These are phyloP conservation scores for Plebejus anna DNA, from an alignment of 2,888 invertebrate genomes.

Conservation along the genomic window DNA sequence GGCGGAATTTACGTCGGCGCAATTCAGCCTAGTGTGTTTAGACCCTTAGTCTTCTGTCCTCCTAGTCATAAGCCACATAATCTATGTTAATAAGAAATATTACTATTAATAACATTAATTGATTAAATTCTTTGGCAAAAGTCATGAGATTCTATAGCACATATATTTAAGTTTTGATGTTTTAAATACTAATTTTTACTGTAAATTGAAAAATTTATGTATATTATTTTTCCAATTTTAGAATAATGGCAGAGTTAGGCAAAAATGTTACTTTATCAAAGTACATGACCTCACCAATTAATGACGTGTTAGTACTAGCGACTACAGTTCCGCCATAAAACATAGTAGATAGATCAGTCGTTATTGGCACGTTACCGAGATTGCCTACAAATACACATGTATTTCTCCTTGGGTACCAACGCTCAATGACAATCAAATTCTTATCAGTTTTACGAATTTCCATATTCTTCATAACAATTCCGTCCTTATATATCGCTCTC, in stretches of 20 bases:
- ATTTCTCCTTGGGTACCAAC: conserved; percentile 89
- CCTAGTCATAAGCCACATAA: not conserved
- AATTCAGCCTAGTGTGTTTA: too few species aligned
- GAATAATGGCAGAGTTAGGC: conserved; percentile 65
- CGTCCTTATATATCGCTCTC: conserved; percentile 84
- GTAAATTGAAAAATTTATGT: too few species aligned
- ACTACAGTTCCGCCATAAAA: conserved; percentile 85
- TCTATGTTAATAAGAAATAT: not conserved
- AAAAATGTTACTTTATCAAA: conserved; percentile 68
- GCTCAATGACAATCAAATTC: conserved; percentile 85
- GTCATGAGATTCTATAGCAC: not conserved
- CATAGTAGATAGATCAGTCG: conserved; percentile 86
- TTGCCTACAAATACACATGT: conserved; percentile 88
- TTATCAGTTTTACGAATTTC: conserved; percentile 83
- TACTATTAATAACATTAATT: not conserved
- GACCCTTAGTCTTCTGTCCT: not conserved
- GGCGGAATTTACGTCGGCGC: too few species aligned
- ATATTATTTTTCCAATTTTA: conserved; percentile 67
- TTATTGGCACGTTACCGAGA: conserved; percentile 80
- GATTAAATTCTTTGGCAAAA: conserved; percentile 19
- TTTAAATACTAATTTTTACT: not conserved
- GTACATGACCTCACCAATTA: conserved; percentile 62
- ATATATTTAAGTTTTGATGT: not conserved
- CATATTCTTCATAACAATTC: conserved; percentile 82
- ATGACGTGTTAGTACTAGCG: conserved; percentile 60